A percentile compares a stretch with the other conserved stretches of the same genome.
These are phyloP conservation scores for Drosophila rufa DNA, from an alignment of 1,140 invertebrate genomes.

Conservation along the genomic window DNA sequence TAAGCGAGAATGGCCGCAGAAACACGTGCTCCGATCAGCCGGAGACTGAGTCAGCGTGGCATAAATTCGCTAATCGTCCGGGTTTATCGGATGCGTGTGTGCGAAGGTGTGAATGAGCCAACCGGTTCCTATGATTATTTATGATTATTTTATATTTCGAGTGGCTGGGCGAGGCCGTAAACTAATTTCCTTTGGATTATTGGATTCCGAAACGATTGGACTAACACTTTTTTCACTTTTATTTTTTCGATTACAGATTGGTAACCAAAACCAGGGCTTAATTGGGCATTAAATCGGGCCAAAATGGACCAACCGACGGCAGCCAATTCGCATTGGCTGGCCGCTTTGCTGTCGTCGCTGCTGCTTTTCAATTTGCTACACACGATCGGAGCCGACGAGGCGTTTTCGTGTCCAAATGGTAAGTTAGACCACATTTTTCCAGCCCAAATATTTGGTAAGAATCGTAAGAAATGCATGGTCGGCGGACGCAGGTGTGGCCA, in stretches of 20 bases:
- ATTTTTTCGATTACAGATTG: slow-evolving; percentile 35
- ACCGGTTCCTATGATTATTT: slow-evolving; percentile 46
- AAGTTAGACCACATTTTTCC: slow-evolving; percentile 37
- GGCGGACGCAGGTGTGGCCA: slow-evolving; percentile 63
- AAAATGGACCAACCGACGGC: slow-evolving; percentile 73
- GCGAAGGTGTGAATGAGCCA: slow-evolving; percentile 60
- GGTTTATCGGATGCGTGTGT: slow-evolving; percentile 47
- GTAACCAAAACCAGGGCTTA: slow-evolving; percentile 43
- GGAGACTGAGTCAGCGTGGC: slow-evolving; percentile 45
- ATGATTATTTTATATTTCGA: slow-evolving; percentile 19
- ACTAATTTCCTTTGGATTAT: slow-evolving; percentile 16
- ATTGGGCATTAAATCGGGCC: slow-evolving; percentile 71
- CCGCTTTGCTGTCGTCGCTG: slow-evolving; percentile 73
- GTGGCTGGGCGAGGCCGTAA: slow-evolving; percentile 21
- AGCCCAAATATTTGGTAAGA: slow-evolving; percentile 33
- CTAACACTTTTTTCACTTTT: slow-evolving; percentile 24
- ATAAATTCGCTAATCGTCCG: slow-evolving; percentile 60
- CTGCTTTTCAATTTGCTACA: slow-evolving; percentile 56
- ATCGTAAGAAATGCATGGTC: slow-evolving; percentile 66
- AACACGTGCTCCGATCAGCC: slow-evolving; percentile 65
- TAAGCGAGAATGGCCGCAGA: slow-evolving; percentile 52
- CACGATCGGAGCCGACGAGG: slow-evolving; percentile 68
- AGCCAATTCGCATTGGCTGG: slow-evolving; percentile 81
- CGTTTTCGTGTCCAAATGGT: slow-evolving; percentile 80
- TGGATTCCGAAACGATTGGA: background rate